A percentile compares a stretch with the other conserved stretches of the same genome.
These are phyloP conservation scores for Chromis chromis DNA, from an alignment of 2,797 vertebrate genomes.

Conservation along the genomic window DNA sequence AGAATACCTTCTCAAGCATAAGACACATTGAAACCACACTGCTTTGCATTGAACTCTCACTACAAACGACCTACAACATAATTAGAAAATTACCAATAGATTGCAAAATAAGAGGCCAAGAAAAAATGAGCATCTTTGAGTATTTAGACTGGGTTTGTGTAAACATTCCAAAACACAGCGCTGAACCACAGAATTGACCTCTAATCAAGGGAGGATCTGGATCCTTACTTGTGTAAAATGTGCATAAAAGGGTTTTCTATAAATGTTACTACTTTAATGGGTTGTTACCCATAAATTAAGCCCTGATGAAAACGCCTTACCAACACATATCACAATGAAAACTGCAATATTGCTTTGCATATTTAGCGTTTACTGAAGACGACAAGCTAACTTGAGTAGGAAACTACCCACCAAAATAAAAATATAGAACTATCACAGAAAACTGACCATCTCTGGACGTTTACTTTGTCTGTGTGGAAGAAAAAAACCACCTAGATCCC, in stretches of 20 bases:
- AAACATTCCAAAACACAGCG: not conserved
- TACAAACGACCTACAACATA: not conserved
- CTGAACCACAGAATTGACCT: not conserved
- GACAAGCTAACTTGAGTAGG: too few species aligned
- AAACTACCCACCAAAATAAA: not conserved
- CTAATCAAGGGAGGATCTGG: constrained; percentile 26
- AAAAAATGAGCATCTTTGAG: constrained; percentile 18
- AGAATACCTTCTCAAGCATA: constrained; percentile 5
- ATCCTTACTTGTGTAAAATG: not conserved
- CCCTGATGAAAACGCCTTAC: not conserved
- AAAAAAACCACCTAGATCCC: not conserved
- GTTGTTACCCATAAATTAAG: too few species aligned
- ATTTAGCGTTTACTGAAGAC: not conserved
- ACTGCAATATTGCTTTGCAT: not conserved
- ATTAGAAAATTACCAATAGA: not conserved
- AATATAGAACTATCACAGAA: not conserved
- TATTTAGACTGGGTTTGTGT: not conserved
- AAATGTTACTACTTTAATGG: not conserved
- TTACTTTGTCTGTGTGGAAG: not conserved
- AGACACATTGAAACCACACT: constrained; percentile 2
- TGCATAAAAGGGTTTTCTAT: not conserved
- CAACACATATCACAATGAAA: not conserved
- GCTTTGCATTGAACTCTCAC: not conserved
- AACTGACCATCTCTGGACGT: not conserved
- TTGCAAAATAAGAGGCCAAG: constrained; percentile 3